These are phyloP conservation scores for Polylopha cassiicola DNA, from an alignment of 2,888 invertebrate genomes.

Conservation along the genomic window DNA sequence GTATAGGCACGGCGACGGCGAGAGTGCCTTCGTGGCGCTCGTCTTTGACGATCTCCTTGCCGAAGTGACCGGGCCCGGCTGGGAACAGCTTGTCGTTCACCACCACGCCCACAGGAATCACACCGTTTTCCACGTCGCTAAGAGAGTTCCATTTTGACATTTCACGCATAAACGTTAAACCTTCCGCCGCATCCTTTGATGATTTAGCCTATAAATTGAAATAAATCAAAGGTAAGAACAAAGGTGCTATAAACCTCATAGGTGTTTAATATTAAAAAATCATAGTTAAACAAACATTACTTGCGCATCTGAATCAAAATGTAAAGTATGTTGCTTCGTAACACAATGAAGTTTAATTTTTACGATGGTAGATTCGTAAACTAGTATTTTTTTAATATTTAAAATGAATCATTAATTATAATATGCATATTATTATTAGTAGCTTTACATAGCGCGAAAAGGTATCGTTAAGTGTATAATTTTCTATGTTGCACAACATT, in stretches of 20 bases:
- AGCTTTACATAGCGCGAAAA: too few species aligned
- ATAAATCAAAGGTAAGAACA: slow-evolving; percentile 7
- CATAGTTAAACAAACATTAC: too few species aligned
- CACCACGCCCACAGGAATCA: slow-evolving; percentile 51
- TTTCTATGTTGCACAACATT: too few species aligned
- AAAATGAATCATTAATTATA: too few species aligned
- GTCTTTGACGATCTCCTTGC: slow-evolving; percentile 82
- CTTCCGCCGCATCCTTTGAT: slow-evolving; percentile 92
- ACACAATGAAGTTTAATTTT: too few species aligned
- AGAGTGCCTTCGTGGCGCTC: slow-evolving; percentile 80
- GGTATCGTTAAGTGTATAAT: too few species aligned
- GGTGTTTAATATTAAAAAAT: neutral
- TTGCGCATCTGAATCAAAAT: too few species aligned
- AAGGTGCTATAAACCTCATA: neutral
- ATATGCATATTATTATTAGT: too few species aligned
- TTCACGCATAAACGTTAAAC: slow-evolving; percentile 96
- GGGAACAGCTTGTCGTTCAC: slow-evolving; percentile 50
- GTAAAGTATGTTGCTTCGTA: too few species aligned
- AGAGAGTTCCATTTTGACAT: slow-evolving; percentile 93
- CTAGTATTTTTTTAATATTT: too few species aligned
- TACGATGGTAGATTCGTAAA: too few species aligned
- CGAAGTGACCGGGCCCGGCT: slow-evolving; percentile 96
- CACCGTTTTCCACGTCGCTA: slow-evolving; percentile 76
- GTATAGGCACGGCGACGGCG: slow-evolving; percentile 82
- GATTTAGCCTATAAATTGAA: slow-evolving; percentile 83